phyloP scores from a whole-genome alignment of 2,113 vertebrate species.

The Brienomyrus brachyistius region DNA sequence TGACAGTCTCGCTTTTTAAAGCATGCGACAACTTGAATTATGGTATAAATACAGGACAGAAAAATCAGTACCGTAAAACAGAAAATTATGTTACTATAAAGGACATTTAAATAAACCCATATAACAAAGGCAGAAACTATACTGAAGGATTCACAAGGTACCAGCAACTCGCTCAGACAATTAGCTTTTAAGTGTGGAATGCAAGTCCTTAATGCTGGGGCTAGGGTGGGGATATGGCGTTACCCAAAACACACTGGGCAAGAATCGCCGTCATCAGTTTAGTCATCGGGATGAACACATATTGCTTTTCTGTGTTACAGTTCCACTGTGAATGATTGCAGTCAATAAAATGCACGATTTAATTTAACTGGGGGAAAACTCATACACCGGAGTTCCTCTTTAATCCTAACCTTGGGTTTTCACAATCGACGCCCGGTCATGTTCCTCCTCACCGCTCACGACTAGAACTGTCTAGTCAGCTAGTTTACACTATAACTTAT shows the following conservation, averaged over 20 bases:
- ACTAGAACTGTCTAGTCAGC: neutral
- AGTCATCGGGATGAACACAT: neutral
- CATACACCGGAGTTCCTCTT: neutral
- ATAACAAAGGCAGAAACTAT: neutral
- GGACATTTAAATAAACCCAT: neutral
- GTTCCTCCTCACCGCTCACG: neutral
- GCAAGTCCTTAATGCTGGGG: neutral
- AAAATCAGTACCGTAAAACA: neutral
- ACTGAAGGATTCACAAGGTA: neutral
- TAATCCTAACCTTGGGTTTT: neutral
- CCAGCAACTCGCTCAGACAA: neutral
- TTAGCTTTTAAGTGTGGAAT: neutral
- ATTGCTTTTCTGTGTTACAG: neutral
- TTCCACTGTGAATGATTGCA: neutral
- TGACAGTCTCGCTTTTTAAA: neutral
- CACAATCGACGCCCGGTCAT: neutral
- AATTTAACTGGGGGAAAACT: neutral
- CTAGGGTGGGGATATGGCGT: neutral
- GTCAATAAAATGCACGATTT: neutral
- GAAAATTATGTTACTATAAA: neutral
- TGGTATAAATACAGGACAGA: neutral
- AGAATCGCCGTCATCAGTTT: neutral
- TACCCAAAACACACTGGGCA: neutral
- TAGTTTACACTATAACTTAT: neutral
- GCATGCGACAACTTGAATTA: neutral